These are phyloP conservation scores for Phaethon lepturus DNA, from an alignment of 2,113 vertebrate genomes.

Conservation along the genomic window DNA sequence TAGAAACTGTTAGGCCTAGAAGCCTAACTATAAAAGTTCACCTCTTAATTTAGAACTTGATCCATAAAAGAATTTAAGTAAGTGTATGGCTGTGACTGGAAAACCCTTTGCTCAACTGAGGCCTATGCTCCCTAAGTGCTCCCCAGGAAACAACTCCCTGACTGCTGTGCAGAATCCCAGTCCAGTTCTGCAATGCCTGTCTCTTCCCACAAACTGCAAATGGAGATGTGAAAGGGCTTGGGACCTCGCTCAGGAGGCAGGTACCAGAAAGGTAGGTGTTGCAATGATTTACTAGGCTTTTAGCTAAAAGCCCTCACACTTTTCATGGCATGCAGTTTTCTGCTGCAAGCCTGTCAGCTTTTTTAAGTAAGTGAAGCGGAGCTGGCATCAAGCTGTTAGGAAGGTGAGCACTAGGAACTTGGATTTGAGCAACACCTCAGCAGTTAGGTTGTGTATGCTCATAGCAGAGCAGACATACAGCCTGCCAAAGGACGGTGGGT, in stretches of 20 bases:
- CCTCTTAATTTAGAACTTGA: not conserved
- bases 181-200: not conserved
- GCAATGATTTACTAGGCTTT: not conserved
- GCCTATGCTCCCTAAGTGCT: accelerated
- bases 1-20: not conserved
- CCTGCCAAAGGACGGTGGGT: not conserved
- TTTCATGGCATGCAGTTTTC: not conserved
- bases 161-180: not conserved
- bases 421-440: not conserved
- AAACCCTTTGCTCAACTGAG: not conserved
- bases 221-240: not conserved
- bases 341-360: not conserved
- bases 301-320: not conserved
- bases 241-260: not conserved
- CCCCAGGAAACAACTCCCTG: not conserved
- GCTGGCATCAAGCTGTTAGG: not conserved
- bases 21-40: not conserved
- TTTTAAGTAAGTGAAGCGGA: not conserved
- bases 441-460: not conserved
- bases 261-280: not conserved
- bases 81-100: not conserved
- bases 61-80: not conserved
- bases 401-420: not conserved
- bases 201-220: not conserved
- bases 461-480: not conserved